A percentile compares a stretch with the other conserved stretches of the same genome.
phyloP scores from a whole-genome alignment of 2,888 invertebrate species.

The Caenorhabditis sp. region DNA sequence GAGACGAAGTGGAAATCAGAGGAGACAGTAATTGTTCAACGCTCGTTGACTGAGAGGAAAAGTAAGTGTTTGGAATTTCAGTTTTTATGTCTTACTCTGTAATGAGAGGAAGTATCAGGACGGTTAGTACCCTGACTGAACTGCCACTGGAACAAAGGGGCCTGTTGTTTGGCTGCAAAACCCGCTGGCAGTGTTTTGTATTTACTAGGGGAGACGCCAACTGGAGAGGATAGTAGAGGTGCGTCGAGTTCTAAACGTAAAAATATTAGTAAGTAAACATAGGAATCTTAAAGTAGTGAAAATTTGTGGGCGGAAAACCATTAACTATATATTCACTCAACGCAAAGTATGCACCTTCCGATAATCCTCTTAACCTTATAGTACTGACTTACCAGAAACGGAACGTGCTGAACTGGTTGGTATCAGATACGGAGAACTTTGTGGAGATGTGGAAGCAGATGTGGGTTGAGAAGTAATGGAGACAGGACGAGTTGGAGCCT shows the following conservation, averaged over 20 bases:
- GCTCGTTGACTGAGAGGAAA: conserved; percentile 43
- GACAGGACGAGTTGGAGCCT: conserved; percentile 7
- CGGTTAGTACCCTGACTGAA: neutral
- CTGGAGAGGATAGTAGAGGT: conserved; percentile 34
- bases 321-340: neutral
- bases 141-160: conserved; percentile 10
- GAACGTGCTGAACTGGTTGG: conserved; percentile 27
- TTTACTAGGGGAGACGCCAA: conserved; percentile 20
- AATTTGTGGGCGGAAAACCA: neutral
- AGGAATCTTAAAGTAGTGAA: neutral
- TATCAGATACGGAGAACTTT: conserved; percentile 30
- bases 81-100: neutral
- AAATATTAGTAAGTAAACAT: too few species aligned
- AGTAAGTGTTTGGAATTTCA: too few species aligned
- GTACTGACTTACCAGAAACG: neutral
- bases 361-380: conserved; percentile 11
- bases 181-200: conserved; percentile 31
- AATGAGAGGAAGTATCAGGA: neutral
- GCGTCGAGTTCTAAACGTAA: conserved; percentile 8
- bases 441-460: neutral
- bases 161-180: conserved; percentile 20
- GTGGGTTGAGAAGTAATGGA: conserved; percentile 7
- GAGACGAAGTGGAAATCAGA: conserved; percentile 13
- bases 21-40: conserved; percentile 53
- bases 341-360: neutral